A percentile compares a stretch with the other conserved stretches of the same genome.
Evolutionary conservation across 2,113 vertebrate genomes (phyloP).

Genomic region (human): DNA sequence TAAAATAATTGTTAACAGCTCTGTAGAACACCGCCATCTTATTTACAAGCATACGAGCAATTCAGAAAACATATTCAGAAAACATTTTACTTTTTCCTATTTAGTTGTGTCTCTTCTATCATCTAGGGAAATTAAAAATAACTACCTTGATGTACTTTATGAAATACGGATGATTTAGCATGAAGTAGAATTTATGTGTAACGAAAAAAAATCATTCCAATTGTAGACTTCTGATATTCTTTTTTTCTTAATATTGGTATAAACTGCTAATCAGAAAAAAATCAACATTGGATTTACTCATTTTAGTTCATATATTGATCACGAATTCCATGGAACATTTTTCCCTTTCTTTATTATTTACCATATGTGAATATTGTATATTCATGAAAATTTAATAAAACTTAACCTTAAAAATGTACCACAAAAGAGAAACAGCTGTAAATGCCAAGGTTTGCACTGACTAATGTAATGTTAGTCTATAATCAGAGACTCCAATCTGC

Average conservation of each 20-base stretch:
- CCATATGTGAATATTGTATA: constrained; percentile 39
- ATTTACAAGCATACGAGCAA: neutral
- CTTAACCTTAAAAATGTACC: constrained; percentile 69
- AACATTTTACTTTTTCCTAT: neutral
- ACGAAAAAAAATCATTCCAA: neutral
- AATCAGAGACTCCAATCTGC: constrained; percentile 64
- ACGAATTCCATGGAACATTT: neutral
- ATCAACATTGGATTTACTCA: neutral
- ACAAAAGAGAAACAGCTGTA: constrained; percentile 65
- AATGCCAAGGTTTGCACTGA: constrained; percentile 62
- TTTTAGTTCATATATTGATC: constrained; percentile 23
- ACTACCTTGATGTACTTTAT: neutral
- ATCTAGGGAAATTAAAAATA: neutral
- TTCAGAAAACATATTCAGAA: neutral
- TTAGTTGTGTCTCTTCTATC: neutral
- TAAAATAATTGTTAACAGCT: neutral
- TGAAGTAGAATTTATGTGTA: neutral
- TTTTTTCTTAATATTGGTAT: neutral
- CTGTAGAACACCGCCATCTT: neutral
- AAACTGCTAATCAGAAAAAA: neutral
- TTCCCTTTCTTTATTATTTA: constrained; percentile 19
- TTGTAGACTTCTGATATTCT: neutral
- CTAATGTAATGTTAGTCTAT: constrained; percentile 60
- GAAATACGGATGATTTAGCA: neutral
- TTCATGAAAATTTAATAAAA: constrained; percentile 62